Evolutionary conservation across 1,140 invertebrate genomes (phyloP), one percentile per base, ranked within the genome.

Genomic region (Chlorops oryzae): DNA sequence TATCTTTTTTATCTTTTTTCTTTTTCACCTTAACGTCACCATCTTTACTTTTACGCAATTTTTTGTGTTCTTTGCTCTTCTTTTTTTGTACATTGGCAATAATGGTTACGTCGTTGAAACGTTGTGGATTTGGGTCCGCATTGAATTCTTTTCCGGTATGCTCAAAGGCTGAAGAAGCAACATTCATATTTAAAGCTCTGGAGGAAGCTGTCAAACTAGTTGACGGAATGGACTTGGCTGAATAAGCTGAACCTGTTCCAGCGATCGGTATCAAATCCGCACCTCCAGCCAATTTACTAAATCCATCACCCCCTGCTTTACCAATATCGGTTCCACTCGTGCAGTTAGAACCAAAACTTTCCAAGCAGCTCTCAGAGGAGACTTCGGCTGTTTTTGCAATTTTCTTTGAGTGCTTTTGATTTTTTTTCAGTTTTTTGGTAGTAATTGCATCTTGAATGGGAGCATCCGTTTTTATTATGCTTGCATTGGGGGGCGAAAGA

Each of bases 1-100:
- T 83, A 34, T 81, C 80, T 54, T 87, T 87, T 57, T 87, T 86
- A 47, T 87, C 84, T 58, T 88, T 87, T 60, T 89, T 88, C 65
- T 86, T 86, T 61, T 85, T 87, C 4, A 83, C 73, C 66, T 80
- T 81, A 21, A 78, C 77, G 34, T 82, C 79, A 21, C 79, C 77
- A 35, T 82, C 79, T 59, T 84, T 85, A n/a, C 34, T 52, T 27
- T 52, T 52, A 7, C 32, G 27, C 20, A n/a, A 79, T 68, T 86
- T 86, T 44, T 85, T 79, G 58, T 84, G 85, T 27, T 80, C 75
- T 57, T 86, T 86, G 66, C 81, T 76, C 57, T 77, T 78, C 53
- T 80, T 80, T 17, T 5, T 42, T 15, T 20, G 32, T 35, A 34
- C 39, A 52, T 2, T 61, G 22, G 64, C 55, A 1, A 55, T 66